Evolutionary conservation across 2,888 invertebrate genomes (phyloP).

Genomic region (Leptinotarsa rubiginosa): DNA sequence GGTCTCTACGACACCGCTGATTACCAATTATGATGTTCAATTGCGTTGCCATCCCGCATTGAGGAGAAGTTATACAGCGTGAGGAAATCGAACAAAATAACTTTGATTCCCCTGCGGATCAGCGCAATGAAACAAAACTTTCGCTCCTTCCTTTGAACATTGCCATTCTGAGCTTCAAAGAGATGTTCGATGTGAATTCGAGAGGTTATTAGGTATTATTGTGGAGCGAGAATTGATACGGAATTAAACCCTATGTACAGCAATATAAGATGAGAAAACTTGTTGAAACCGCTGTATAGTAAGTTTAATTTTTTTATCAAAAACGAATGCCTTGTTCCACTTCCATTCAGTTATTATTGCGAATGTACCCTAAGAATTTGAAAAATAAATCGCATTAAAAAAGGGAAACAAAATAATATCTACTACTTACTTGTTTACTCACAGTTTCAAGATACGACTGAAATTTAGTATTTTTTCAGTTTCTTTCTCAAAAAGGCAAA

Average conservation of each 20-base stretch:
- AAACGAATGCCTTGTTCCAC: too few species aligned
- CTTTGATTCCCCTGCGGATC: constrained; percentile 46
- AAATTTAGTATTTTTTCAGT: too few species aligned
- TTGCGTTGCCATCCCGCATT: constrained; percentile 55
- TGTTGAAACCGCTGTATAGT: too few species aligned
- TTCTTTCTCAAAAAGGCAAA: too few species aligned
- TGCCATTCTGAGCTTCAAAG: constrained; percentile 14
- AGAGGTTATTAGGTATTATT: constrained; percentile 8
- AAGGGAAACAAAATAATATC: too few species aligned
- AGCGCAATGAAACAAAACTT: constrained; percentile 42
- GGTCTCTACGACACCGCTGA: constrained; percentile 59
- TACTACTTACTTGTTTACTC: too few species aligned
- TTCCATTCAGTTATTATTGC: too few species aligned
- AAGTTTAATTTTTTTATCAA: too few species aligned
- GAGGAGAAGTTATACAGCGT: constrained; percentile 49
- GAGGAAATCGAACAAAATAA: constrained; percentile 55
- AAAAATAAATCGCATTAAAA: too few species aligned
- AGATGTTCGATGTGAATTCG: constrained; percentile 8
- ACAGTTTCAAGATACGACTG: too few species aligned
- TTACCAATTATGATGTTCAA: constrained; percentile 64
- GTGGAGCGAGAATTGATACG: not conserved
- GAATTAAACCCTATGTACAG: not conserved
- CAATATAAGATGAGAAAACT: not conserved
- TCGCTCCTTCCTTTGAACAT: constrained; percentile 29
- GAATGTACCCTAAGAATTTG: too few species aligned